These are phyloP conservation scores for Pipra filicauda DNA, from an alignment of 2,113 vertebrate genomes.

Conservation along the genomic window DNA sequence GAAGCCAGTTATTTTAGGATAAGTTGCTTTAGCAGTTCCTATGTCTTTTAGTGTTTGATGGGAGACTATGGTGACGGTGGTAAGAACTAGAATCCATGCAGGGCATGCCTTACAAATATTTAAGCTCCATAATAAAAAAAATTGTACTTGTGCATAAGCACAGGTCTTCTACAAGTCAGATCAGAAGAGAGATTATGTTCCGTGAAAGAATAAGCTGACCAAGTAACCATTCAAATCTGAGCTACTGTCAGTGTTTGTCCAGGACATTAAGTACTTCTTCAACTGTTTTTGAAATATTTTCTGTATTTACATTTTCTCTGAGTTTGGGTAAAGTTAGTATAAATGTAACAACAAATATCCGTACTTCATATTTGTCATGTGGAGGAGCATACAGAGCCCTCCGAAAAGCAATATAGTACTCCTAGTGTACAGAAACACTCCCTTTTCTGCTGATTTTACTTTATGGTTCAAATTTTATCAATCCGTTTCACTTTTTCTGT, in stretches of 20 bases:
- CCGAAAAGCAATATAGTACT: background rate
- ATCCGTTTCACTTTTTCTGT: background rate
- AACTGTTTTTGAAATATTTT: background rate
- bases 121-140: background rate
- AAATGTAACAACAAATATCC: background rate
- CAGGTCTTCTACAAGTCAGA: background rate
- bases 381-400: background rate
- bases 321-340: background rate
- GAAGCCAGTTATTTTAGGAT: background rate
- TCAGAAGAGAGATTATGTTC: background rate
- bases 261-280: background rate
- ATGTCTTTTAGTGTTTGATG: background rate
- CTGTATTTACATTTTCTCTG: background rate
- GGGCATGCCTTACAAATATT: background rate
- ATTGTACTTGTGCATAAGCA: background rate
- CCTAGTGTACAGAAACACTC: background rate
- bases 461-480: background rate
- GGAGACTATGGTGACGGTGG: rapidly evolving
- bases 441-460: background rate
- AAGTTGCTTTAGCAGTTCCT: background rate
- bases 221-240: background rate
- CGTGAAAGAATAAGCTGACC: background rate
- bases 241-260: background rate
- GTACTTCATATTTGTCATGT: background rate
- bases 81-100: background rate